A percentile compares a stretch with the other conserved stretches of the same genome.
These are phyloP conservation scores for Lamprotornis superbus DNA, from an alignment of 2,113 vertebrate species.

Conservation along the genomic window DNA sequence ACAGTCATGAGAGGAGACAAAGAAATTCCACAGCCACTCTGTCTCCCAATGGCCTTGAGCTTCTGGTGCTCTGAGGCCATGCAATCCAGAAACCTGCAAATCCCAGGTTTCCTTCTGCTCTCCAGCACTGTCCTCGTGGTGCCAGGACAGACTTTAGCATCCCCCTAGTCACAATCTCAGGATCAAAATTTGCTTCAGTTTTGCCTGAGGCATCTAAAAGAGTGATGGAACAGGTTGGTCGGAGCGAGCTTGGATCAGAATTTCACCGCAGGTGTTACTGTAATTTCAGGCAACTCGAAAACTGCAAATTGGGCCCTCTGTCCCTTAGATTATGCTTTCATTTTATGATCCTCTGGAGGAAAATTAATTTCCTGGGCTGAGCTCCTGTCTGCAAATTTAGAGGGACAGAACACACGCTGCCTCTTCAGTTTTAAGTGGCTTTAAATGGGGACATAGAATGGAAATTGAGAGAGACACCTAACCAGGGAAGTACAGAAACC, in stretches of 20 bases:
- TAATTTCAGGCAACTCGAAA: conserved; percentile 26
- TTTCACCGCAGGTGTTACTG: conserved; percentile 19
- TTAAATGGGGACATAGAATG: not conserved
- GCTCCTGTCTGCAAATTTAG: not conserved
- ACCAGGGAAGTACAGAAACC: not conserved
- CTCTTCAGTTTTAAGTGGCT: not conserved
- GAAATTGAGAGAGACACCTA: not conserved
- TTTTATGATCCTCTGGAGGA: not conserved
- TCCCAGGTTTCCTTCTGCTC: not conserved
- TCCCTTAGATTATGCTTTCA: not conserved
- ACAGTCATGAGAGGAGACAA: not conserved
- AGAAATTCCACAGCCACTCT: not conserved
- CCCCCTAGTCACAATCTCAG: not conserved
- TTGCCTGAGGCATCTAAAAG: not conserved
- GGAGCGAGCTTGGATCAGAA: not conserved
- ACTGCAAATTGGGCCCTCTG: not conserved
- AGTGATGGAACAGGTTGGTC: not conserved
- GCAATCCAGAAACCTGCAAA: not conserved
- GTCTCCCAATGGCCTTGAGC: not conserved
- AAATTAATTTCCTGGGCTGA: not conserved
- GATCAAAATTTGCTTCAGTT: not conserved
- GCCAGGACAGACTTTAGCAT: not conserved
- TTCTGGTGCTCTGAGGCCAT: not conserved
- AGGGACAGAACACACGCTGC: not conserved
- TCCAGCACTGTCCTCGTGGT: not conserved